These are phyloP conservation scores for Lepeophtheirus nordmannii DNA, from an alignment of 2,888 invertebrate genomes.

Conservation along the genomic window DNA sequence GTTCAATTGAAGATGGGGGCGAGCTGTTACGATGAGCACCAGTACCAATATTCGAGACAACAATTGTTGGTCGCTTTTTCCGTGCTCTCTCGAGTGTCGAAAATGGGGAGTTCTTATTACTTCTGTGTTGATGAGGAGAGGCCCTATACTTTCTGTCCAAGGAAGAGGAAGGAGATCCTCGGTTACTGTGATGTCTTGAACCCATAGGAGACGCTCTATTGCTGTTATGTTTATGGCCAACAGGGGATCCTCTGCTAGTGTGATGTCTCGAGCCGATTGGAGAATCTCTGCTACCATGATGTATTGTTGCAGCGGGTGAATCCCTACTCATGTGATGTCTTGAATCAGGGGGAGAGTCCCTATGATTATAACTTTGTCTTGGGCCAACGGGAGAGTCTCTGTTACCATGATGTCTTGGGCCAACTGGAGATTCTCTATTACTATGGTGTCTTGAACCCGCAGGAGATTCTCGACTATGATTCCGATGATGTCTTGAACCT, in stretches of 20 bases:
- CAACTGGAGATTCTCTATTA: neutral
- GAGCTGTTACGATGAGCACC: neutral
- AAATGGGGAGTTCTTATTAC: neutral
- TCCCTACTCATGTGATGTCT: neutral
- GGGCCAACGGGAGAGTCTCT: neutral
- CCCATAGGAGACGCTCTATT: too few species aligned
- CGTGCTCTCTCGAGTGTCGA: neutral
- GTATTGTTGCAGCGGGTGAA: neutral
- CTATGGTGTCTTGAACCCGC: neutral
- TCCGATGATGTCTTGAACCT: neutral
- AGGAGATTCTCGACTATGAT: neutral
- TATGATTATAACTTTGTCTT: neutral
- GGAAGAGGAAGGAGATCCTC: neutral
- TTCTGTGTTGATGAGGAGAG: neutral
- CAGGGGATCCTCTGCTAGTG: neutral
- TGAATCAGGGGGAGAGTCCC: neutral
- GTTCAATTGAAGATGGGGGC: neutral
- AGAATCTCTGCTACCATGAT: neutral
- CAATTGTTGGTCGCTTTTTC: neutral
- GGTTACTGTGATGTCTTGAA: neutral
- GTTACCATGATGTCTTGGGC: neutral
- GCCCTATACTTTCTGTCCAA: neutral
- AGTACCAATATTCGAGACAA: neutral
- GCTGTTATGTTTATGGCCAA: neutral
- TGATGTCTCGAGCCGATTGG: conserved; percentile 1